Percentiles rank a stretch among this genome's conserved stretches.
Conservation (phyloP, 2,113 vertebrate species). For the Salvelinus fontinalis region DNA sequence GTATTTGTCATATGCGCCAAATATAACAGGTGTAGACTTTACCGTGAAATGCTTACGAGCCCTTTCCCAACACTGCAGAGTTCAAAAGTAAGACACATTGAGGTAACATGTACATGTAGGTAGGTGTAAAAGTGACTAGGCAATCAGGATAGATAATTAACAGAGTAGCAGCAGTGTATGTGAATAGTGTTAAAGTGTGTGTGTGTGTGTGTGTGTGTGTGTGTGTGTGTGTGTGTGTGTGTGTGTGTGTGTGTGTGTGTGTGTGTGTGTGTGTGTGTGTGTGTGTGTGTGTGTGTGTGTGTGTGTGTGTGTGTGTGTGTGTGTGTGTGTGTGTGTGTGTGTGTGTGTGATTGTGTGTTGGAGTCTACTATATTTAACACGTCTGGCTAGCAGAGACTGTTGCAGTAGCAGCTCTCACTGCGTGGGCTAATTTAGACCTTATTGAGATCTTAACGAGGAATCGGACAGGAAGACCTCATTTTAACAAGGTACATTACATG, state of each 20-base stretch:
- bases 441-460: background rate
- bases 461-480: constrained; percentile 4
- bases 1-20: background rate
- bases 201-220: background rate
- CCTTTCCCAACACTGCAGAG: too few species aligned
- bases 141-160: too few species aligned
- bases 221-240: background rate
- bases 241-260: background rate
- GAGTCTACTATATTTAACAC: constrained; percentile 39
- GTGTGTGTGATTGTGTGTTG: constrained; percentile 2
- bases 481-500: background rate
- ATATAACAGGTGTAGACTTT: too few species aligned
- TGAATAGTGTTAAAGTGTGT: too few species aligned
- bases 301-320: constrained; percentile 4
- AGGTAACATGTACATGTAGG: too few species aligned
- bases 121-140: too few species aligned
- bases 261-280: background rate
- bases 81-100: too few species aligned
- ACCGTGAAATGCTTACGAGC: too few species aligned
- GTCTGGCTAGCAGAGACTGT: constrained; percentile 19
- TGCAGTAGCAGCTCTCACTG: constrained; percentile 33
- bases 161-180: too few species aligned
- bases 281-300: constrained; percentile 5
- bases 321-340: too few species aligned
- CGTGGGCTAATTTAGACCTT: constrained; percentile 29